These are phyloP conservation scores for Akabosia matsudoensis DNA, from an alignment of 1,140 invertebrate genomes.

Conservation along the genomic window DNA sequence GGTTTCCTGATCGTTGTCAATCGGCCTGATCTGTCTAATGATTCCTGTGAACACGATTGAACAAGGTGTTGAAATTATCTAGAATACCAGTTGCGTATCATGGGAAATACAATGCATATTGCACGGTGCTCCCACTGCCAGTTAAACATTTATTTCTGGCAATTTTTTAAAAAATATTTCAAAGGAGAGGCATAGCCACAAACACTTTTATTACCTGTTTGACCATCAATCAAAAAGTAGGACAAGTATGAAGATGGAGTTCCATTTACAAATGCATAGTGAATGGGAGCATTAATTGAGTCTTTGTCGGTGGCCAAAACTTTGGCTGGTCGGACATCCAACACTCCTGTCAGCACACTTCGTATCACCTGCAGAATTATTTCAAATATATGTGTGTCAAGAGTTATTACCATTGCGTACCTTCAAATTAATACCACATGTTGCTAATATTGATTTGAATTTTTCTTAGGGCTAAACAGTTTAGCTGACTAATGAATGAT, in stretches of 20 bases:
- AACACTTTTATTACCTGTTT: slow-evolving; percentile 52
- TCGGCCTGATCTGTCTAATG: slow-evolving; percentile 72
- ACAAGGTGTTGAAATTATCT: too few relatives aligned
- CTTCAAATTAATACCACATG: not conserved
- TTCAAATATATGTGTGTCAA: slow-evolving; percentile 27
- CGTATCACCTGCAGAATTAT: slow-evolving; percentile 64
- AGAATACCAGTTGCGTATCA: too few relatives aligned
- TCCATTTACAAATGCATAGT: slow-evolving; percentile 76
- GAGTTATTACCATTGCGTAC: not conserved
- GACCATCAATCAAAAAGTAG: slow-evolving; percentile 78
- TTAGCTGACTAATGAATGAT: too few relatives aligned
- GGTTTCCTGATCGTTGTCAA: slow-evolving; percentile 72
- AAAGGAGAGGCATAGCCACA: too few relatives aligned
- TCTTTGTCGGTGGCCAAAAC: slow-evolving; percentile 86
- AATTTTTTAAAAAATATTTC: too few relatives aligned
- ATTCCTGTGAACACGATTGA: slow-evolving; percentile 55
- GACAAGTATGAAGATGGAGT: slow-evolving; percentile 69
- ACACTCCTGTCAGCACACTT: slow-evolving; percentile 72
- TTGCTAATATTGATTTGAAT: too few relatives aligned
- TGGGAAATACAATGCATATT: too few relatives aligned
- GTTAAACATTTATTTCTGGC: too few relatives aligned
- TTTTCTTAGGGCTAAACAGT: too few relatives aligned
- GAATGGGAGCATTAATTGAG: slow-evolving; percentile 73
- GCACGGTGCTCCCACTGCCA: too few relatives aligned
- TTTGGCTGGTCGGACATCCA: slow-evolving; percentile 78